phyloP scores from a whole-genome alignment of 2,113 vertebrate species.

The Rafetus swinhoei region DNA sequence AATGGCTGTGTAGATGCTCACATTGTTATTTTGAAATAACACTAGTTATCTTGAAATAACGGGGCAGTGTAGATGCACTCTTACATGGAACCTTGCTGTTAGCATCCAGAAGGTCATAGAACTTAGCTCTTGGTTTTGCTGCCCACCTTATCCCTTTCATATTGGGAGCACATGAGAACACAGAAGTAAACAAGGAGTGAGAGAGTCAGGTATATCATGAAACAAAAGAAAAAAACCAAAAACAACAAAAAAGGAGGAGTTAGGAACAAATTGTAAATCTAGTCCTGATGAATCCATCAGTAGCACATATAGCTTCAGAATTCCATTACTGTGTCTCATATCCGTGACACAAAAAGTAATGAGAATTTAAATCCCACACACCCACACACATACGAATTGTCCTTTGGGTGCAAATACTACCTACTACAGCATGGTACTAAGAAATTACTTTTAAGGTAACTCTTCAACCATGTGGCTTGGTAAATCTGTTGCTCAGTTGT shows the following conservation, averaged over 20 bases:
- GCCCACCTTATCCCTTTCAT: background rate
- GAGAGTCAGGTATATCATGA: background rate
- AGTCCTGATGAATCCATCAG: background rate
- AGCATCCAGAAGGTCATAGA: background rate
- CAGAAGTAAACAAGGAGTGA: accelerated
- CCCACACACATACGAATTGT: background rate
- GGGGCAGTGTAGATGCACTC: no score
- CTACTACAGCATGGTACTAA: background rate
- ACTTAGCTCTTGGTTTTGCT: background rate
- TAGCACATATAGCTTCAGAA: background rate
- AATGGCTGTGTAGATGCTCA: no score
- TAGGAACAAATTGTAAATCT: background rate
- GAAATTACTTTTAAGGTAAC: background rate
- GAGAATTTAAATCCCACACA: accelerated
- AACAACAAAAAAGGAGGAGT: background rate
- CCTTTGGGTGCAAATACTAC: background rate
- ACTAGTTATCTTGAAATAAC: no score
- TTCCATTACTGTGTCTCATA: background rate
- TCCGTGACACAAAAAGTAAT: background rate
- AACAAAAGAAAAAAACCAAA: background rate
- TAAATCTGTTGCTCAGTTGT: accelerated
- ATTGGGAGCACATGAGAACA: background rate
- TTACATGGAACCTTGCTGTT: background rate
- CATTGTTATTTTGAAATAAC: no score
- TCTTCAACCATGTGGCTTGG: background rate